A percentile compares a stretch with the other conserved stretches of the same genome.
These are phyloP conservation scores for Aphaenogaster floridana DNA, from an alignment of 1,140 invertebrate genomes.

Conservation along the genomic window DNA sequence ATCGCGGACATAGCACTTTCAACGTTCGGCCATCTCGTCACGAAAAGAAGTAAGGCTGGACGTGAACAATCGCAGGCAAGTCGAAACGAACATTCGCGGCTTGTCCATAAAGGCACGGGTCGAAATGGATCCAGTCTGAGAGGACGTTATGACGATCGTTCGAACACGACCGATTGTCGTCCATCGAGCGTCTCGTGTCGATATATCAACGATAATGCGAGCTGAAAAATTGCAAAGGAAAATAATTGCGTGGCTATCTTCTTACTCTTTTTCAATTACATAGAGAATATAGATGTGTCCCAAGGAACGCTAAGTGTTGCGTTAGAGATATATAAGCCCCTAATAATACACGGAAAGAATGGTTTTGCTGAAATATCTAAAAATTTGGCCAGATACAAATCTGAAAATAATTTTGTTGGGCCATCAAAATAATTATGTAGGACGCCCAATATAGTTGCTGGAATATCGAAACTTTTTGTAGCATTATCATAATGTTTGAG, in stretches of 20 bases:
- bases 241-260: neutral
- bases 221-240: neutral
- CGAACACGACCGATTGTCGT: slow-evolving; percentile 64
- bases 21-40: slow-evolving; percentile 74
- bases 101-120: slow-evolving; percentile 66
- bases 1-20: slow-evolving; percentile 75
- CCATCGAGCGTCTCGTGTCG: slow-evolving; percentile 52
- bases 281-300: neutral
- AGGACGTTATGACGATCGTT: slow-evolving; percentile 60
- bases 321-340: neutral
- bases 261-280: neutral
- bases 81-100: slow-evolving; percentile 70
- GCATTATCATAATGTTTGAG: no score
- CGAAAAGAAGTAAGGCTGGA: slow-evolving; percentile 52
- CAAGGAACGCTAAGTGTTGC: neutral
- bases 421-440: no score
- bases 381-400: no score
- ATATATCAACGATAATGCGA: neutral
- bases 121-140: slow-evolving; percentile 63
- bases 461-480: no score
- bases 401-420: no score
- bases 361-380: no score
- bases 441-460: no score
- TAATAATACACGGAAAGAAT: no score
- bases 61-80: slow-evolving; percentile 72